Evolutionary conservation across 2,797 vertebrate genomes (phyloP).

Genomic region (Hemitrygon akajei): DNA sequence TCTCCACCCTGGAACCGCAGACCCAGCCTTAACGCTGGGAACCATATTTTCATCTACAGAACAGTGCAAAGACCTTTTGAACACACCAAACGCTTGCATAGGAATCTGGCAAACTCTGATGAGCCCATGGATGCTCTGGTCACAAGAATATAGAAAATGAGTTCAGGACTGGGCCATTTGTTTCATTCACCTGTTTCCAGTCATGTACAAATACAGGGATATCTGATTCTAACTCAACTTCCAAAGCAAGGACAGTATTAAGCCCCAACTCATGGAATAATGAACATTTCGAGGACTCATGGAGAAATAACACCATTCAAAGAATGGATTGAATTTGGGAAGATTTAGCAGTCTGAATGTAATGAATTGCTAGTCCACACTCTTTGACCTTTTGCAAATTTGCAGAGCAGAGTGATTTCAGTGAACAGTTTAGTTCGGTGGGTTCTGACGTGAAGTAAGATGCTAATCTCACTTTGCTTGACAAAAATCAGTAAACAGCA

Average conservation of each 20-base stretch:
- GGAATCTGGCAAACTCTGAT: no score
- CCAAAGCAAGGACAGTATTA: not conserved
- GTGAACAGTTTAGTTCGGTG: not conserved
- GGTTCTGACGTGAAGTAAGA: not conserved
- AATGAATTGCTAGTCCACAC: not conserved
- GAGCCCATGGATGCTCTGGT: no score
- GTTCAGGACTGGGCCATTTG: no score
- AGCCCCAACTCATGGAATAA: not conserved
- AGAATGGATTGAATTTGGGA: not conserved
- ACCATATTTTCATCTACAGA: no score
- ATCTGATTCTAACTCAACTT: no score
- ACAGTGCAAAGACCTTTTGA: no score
- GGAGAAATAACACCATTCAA: not conserved
- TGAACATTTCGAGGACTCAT: not conserved
- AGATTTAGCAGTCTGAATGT: not conserved
- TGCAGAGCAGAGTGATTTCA: not conserved
- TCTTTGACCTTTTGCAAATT: not conserved
- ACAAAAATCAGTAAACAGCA: conserved; percentile 19
- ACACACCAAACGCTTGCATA: no score
- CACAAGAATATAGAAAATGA: no score
- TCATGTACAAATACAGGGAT: no score
- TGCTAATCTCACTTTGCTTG: conserved; percentile 20
- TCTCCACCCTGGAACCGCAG: no score
- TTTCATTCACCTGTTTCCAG: no score
- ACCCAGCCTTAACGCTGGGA: no score